Evolutionary conservation across 2,113 vertebrate genomes (phyloP), one percentile per base, ranked within the genome.

Genomic region (Anseranas semipalmata): DNA sequence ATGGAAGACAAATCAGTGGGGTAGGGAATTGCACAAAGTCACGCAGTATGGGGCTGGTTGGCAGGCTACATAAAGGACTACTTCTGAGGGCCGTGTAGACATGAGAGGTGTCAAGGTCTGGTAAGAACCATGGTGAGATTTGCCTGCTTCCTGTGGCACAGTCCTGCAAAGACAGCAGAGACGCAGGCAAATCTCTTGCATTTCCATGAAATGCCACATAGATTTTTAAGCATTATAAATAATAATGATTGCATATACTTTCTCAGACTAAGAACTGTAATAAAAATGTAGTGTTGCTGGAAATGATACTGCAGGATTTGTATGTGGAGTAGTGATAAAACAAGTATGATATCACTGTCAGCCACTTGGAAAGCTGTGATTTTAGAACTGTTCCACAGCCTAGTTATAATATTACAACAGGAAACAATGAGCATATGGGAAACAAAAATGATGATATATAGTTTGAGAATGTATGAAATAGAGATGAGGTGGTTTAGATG

Each of bases 351-450:
- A 66, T n/a, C 77, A 32, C 81, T 76, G 88, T 73, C 85, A 93
- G 73, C 85, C 88, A 14, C 73, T 45, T 48, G 53, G 53, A 89
- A 96, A 93, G 85, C 91, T 89, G 81, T 84, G 73, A 95, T 75
- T 84, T 73, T 53, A 87, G 86, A 72, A 92, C 77, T 33, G 65
- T 68, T 89, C 45, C 89, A 84, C 48, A 68, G 67, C 68, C 85
- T 18, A 43, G 43, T 87, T 87, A 71, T 41, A 80, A 89, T 33
- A 89, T 70, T 45, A 41, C 43, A n/a, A 84, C n/a, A 70, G 85
- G 70, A 95, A 93, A 83, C 91, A 92, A 80, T 25, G 91, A 93
- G 85, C 91, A 90, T 45, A 87, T 77, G 82, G 93, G 77, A 89
- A 89, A 65, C 63, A 81, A 92, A 87, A 73, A 27, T 3, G 5